A percentile compares a stretch with the other conserved stretches of the same genome.
These are phyloP conservation scores for Rambutsinella grinnellia DNA, from an alignment of 2,888 invertebrate species.

Conservation along the genomic window DNA sequence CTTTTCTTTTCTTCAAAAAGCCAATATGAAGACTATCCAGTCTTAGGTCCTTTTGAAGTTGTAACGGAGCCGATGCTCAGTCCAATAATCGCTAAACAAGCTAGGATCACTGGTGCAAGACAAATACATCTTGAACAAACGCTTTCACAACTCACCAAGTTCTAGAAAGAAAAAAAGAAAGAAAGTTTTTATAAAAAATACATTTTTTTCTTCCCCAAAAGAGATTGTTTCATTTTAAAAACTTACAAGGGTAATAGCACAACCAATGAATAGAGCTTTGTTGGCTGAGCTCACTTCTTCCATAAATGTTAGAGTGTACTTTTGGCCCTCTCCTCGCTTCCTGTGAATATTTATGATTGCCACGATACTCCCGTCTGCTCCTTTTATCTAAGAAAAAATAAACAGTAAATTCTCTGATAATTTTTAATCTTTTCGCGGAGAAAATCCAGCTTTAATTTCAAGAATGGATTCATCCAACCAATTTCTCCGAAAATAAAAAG, in stretches of 20 bases:
- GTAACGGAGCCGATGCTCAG: conserved; percentile 57
- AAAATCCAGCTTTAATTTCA: too few species aligned
- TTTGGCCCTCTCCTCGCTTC: conserved; percentile 65
- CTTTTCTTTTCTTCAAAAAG: too few species aligned
- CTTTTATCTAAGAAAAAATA: conserved; percentile 62
- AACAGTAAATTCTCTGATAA: background rate
- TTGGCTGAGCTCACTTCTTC: conserved; percentile 65
- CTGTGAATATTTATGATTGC: conserved; percentile 66
- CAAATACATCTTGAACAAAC: conserved; percentile 66
- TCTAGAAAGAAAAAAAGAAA: conserved; percentile 47
- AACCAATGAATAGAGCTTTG: conserved; percentile 66
- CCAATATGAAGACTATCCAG: background rate
- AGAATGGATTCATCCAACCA: background rate
- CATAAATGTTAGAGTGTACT: conserved; percentile 65
- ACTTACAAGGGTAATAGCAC: conserved; percentile 65
- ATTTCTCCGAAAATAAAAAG: too few species aligned
- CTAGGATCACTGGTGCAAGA: conserved; percentile 64
- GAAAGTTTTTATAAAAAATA: conserved; percentile 3
- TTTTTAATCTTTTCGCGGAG: conserved; percentile 2
- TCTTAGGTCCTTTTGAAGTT: conserved; percentile 35
- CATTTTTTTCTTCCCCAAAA: conserved; percentile 5
- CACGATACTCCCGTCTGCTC: conserved; percentile 65
- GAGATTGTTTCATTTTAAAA: conserved; percentile 15
- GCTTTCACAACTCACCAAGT: conserved; percentile 65
- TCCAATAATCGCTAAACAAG: conserved; percentile 64